Evolutionary conservation across 64 coral and sea anemone genomes (phyloP).

Genomic region (Stichodactyla mertensii): DNA sequence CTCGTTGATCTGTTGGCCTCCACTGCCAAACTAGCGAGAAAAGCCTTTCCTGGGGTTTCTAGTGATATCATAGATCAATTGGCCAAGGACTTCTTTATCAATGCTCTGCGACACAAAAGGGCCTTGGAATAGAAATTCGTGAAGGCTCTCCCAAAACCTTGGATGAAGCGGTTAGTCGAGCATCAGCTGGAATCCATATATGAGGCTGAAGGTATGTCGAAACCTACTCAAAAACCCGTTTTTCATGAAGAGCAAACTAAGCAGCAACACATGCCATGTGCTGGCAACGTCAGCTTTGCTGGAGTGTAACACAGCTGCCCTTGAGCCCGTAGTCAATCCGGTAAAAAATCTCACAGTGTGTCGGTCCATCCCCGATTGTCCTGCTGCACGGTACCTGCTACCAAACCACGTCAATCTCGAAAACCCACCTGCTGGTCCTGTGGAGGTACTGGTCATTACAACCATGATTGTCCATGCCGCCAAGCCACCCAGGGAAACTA

Average conservation of each 20-base stretch:
- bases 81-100: too few relatives aligned
- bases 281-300: constrained; percentile 13
- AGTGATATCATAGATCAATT: not conserved
- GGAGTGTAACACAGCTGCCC: constrained; percentile 3
- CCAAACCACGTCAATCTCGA: too few relatives aligned
- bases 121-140: not conserved
- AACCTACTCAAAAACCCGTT: too few relatives aligned
- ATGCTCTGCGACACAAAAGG: too few relatives aligned
- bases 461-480: not conserved
- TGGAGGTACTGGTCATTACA: constrained; percentile 29
- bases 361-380: not conserved
- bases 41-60: not conserved
- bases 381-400: not conserved
- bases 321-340: constrained; percentile 2
- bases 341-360: not conserved
- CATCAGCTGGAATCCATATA: constrained; percentile 37
- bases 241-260: too few relatives aligned
- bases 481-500: not conserved
- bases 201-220: not conserved
- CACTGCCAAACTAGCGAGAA: constrained; percentile 4
- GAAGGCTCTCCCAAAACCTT: constrained; percentile 13
- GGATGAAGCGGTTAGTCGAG: not conserved
- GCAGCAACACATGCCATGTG: not conserved
- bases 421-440: not conserved
- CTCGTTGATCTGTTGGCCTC: not conserved